Evolutionary conservation across 1,140 invertebrate genomes (phyloP), one percentile per base, ranked within the genome.

Genomic region (Aphaenogaster floridana): DNA sequence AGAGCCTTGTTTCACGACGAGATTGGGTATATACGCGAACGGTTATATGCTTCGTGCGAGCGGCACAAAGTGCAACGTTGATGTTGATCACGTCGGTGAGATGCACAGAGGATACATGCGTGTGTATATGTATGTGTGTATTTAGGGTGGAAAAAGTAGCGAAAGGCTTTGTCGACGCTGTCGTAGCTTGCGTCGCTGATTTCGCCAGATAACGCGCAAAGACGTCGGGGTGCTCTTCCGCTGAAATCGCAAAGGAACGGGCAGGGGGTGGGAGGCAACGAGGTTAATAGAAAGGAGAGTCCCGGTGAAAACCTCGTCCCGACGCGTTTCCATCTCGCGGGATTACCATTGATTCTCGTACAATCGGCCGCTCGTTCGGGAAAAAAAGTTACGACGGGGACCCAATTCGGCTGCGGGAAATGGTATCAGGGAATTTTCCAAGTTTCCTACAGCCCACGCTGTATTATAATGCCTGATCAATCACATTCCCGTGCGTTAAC

Each of bases 271-370:
- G 34, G 50, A 11, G 6, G 34, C 77, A 80, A 80, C 52, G 68
- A 59, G 39, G 52, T 72, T 72, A 61, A 74, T 48, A 50, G 54
- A 59, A 83, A 59, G 17, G n/a, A 71, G 64, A 81, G 9, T 34
- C 8, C 48, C n/a, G 13, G 36, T 13, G 45, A 80, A 54, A 52
- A 69, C 21, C 52, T 59, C 59, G 79, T 57, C 68, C 52, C 15
- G 39, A 8, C 52, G 80, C 52, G 57, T 74, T 83, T 74, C 42
- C 68, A 83, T 83, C 80, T 36, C 80, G 28, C 54, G 42, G 42
- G 54, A 74, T 74, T 74, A 61, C 39, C 28, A 72, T 81, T 66
- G 50, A 71, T 59, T 83, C 21, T 45, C 79, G 52, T 72, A 72
- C 50, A 83, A 59, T 80, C 63, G 45, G 28, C 42, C 45, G 61